Conservation (phyloP, 2,113 vertebrate species). For the Cebus imitator region DNA sequence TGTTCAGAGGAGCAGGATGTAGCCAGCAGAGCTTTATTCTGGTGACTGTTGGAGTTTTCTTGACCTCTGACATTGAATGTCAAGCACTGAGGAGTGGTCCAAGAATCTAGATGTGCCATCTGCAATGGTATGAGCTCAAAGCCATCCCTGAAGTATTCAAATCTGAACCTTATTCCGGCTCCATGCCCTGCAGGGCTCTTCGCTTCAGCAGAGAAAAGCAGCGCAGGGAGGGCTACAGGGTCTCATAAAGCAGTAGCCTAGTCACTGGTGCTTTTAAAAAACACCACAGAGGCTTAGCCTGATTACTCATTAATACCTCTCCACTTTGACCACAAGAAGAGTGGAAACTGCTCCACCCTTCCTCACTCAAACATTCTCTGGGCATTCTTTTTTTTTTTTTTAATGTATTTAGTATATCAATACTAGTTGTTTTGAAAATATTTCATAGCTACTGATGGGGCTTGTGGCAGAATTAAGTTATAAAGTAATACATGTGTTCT, state of each 20-base stretch:
- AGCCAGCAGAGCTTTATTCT: background rate
- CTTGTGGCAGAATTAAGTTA: background rate
- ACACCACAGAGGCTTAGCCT: background rate
- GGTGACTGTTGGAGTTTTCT: background rate
- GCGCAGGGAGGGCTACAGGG: rapidly evolving
- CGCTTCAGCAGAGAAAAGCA: background rate
- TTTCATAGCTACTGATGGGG: background rate
- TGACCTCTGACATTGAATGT: background rate
- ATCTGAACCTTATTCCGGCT: background rate
- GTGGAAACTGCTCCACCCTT: background rate
- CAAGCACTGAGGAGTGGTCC: background rate
- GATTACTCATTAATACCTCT: background rate
- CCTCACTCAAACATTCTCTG: background rate
- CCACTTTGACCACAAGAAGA: background rate
- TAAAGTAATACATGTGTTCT: background rate
- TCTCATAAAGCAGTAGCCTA: background rate
- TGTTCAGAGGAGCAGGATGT: background rate
- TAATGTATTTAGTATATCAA: background rate
- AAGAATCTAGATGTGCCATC: background rate
- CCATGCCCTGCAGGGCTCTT: background rate
- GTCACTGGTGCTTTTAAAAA: background rate
- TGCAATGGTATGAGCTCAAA: background rate
- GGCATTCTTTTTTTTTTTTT: background rate
- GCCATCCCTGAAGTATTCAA: background rate
- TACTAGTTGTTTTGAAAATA: background rate